A percentile compares a stretch with the other conserved stretches of the same genome.
Evolutionary conservation across 2,888 invertebrate species (phyloP).

Genomic region (Eupsilia transversa): DNA sequence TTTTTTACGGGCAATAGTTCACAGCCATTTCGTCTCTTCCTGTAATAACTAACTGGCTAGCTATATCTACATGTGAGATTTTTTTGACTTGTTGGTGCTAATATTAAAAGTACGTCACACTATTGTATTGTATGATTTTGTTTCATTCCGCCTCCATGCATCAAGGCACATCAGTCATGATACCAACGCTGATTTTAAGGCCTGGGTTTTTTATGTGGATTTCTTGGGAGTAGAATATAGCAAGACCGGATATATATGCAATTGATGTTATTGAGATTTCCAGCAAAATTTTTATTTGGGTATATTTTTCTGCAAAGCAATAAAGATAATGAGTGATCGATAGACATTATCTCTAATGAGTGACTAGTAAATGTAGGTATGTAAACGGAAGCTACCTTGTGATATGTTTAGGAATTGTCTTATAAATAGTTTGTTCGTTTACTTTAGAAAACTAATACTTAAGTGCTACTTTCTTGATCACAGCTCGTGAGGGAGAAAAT

Average conservation of each 20-base stretch:
- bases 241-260: neutral
- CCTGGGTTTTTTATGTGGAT: conserved; percentile 9
- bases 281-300: conserved; percentile 18
- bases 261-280: conserved; percentile 11
- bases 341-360: conserved; percentile 31
- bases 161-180: neutral
- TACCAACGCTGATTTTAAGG: conserved; percentile 1
- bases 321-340: conserved; percentile 50
- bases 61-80: neutral
- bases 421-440: conserved; percentile 3
- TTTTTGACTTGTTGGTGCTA: neutral
- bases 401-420: neutral
- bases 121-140: conserved; percentile 7
- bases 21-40: conserved; percentile 27
- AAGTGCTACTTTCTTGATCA: neutral
- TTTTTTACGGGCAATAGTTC: conserved; percentile 9
- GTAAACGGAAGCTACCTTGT: conserved; percentile 10
- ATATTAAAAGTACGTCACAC: neutral
- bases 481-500: neutral
- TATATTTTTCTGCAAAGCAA: conserved; percentile 32
- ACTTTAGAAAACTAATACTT: neutral
- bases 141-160: conserved; percentile 16
- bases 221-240: conserved; percentile 9
- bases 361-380: conserved; percentile 3
- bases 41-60: neutral